Conservation (phyloP, 2,113 vertebrate species). For the Hippocampus guttulatus region DNA sequence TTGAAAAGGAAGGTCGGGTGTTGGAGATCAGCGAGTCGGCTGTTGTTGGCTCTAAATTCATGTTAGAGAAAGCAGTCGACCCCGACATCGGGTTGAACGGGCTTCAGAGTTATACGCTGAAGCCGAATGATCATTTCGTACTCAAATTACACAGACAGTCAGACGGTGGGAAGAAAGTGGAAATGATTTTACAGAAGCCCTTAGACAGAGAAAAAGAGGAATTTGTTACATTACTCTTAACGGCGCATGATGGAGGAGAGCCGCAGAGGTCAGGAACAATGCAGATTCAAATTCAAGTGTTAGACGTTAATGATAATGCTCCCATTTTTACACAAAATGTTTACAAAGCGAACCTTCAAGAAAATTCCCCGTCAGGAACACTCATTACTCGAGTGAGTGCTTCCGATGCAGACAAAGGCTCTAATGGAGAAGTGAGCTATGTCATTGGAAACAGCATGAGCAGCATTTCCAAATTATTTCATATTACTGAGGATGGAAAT, state of each 20-base stretch:
- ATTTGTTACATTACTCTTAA: constrained; percentile 31
- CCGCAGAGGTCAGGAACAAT: constrained; percentile 49
- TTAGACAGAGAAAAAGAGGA: constrained; percentile 49
- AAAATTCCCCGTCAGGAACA: constrained; percentile 38
- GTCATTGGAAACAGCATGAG: constrained; percentile 31
- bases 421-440: constrained; percentile 47
- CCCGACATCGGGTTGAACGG: constrained; percentile 41
- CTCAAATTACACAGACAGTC: constrained; percentile 48
- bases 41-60: constrained; percentile 47
- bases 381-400: constrained; percentile 45
- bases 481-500: constrained; percentile 24
- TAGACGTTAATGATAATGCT: constrained; percentile 46
- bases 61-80: constrained; percentile 50
- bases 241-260: constrained; percentile 50
- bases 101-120: constrained; percentile 71
- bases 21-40: constrained; percentile 62
- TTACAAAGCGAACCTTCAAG: constrained; percentile 45
- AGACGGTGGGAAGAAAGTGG: constrained; percentile 44
- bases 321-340: constrained; percentile 47
- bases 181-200: constrained; percentile 47
- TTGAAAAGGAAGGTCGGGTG: constrained; percentile 30
- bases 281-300: constrained; percentile 43
- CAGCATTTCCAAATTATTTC: constrained; percentile 25
- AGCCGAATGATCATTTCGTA: constrained; percentile 60
- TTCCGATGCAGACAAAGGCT: constrained; percentile 49